phyloP scores from a whole-genome alignment of 2,797 vertebrate species.

The Lerista edwardsae region DNA sequence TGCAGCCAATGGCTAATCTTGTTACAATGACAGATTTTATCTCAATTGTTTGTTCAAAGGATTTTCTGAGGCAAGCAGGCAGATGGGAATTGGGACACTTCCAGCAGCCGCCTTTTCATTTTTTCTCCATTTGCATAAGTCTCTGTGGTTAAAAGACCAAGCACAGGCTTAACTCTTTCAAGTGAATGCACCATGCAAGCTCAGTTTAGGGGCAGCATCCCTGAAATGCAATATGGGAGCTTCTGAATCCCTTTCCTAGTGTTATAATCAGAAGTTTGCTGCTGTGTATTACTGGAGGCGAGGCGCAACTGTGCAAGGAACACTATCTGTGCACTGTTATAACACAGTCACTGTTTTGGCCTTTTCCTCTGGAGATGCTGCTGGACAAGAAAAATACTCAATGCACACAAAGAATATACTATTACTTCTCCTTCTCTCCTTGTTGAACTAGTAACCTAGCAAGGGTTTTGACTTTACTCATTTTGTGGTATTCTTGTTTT shows the following conservation, averaged over 20 bases:
- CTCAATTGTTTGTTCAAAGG: slow-evolving; percentile 34
- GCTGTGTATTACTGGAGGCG: background rate
- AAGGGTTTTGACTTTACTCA: too few relatives aligned
- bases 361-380: background rate
- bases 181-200: background rate
- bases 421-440: background rate
- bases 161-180: background rate
- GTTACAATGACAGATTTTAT: slow-evolving; percentile 39
- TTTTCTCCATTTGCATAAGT: slow-evolving; percentile 16
- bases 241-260: background rate
- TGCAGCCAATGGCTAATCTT: slow-evolving; percentile 29
- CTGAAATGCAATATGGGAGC: background rate
- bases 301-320: background rate
- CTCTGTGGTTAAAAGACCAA: slow-evolving; percentile 1
- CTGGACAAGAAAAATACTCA: background rate
- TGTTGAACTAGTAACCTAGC: background rate
- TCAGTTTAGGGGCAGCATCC: background rate
- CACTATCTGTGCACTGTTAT: background rate
- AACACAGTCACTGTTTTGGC: background rate
- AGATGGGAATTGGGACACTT: slow-evolving; percentile 38
- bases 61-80: slow-evolving; percentile 32
- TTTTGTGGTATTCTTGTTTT: too few relatives aligned
- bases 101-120: background rate
- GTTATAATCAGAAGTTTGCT: background rate
- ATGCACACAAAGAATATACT: background rate